Percentiles rank a stretch among this genome's conserved stretches.
Conservation (phyloP, 2,888 invertebrate genomes). For the Tiliacea citrago region DNA sequence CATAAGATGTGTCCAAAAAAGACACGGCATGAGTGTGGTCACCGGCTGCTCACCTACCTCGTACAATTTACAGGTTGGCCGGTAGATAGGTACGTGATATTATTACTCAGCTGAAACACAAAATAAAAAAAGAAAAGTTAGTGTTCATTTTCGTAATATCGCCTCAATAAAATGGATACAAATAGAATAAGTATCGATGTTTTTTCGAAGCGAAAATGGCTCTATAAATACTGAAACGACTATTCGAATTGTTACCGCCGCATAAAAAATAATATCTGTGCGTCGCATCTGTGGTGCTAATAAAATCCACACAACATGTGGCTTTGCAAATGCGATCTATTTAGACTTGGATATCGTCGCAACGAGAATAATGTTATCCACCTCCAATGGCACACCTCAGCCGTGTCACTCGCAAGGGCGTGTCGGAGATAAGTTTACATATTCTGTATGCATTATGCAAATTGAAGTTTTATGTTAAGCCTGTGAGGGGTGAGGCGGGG, state of each 20-base stretch:
- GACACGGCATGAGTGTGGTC: conserved; percentile 71
- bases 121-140: conserved; percentile 42
- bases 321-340: conserved; percentile 87
- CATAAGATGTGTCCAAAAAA: conserved; percentile 78
- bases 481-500: conserved; percentile 61
- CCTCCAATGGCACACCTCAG: conserved; percentile 88
- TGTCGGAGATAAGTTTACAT: conserved; percentile 89
- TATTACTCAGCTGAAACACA: conserved; percentile 44
- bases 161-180: conserved; percentile 55
- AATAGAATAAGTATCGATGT: conserved; percentile 51
- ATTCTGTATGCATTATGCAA: conserved; percentile 90
- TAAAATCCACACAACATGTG: conserved; percentile 79
- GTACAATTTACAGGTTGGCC: conserved; percentile 51
- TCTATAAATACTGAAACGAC: conserved; percentile 67
- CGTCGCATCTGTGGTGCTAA: conserved; percentile 71
- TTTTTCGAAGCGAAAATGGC: conserved; percentile 60
- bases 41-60: conserved; percentile 65
- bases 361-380: conserved; percentile 89
- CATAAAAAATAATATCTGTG: conserved; percentile 73
- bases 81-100: conserved; percentile 51
- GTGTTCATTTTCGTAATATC: conserved; percentile 52
- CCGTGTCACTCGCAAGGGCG: conserved; percentile 88
- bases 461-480: conserved; percentile 90
- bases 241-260: conserved; percentile 60
- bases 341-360: conserved; percentile 87